These are phyloP conservation scores for Synaphobranchus kaupii DNA, from an alignment of 2,797 vertebrate genomes.

Conservation along the genomic window DNA sequence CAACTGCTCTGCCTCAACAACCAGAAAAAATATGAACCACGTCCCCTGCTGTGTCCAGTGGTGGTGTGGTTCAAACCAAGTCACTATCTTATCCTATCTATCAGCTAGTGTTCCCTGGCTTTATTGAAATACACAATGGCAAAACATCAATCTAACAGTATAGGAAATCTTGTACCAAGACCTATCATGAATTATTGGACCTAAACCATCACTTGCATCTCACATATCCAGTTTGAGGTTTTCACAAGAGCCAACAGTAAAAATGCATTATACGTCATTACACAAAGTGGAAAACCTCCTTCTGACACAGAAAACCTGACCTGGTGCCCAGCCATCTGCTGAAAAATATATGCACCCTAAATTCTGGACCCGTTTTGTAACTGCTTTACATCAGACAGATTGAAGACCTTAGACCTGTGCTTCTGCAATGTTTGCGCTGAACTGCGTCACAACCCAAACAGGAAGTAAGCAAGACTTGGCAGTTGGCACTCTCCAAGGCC, in stretches of 20 bases:
- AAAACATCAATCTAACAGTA: neutral
- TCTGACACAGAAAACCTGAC: neutral
- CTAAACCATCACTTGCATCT: neutral
- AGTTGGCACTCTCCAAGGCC: constrained; percentile 47
- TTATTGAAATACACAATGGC: neutral
- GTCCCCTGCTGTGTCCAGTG: neutral
- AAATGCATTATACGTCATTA: neutral
- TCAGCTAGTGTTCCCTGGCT: neutral
- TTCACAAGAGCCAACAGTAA: neutral
- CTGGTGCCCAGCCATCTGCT: neutral
- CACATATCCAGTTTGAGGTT: neutral
- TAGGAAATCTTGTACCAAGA: neutral
- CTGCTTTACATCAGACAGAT: neutral
- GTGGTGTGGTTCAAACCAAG: neutral
- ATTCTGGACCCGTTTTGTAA: neutral
- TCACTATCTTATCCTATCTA: neutral
- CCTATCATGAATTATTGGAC: neutral
- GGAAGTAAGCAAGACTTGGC: constrained; percentile 63
- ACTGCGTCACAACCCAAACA: constrained; percentile 61
- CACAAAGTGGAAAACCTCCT: neutral
- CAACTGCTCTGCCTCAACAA: neutral
- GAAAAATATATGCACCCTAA: neutral
- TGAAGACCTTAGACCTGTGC: neutral
- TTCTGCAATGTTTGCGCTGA: constrained; percentile 20
- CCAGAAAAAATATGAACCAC: neutral